Evolutionary conservation across 2,797 vertebrate species (phyloP).

Genomic region (Scarus forsteni): DNA sequence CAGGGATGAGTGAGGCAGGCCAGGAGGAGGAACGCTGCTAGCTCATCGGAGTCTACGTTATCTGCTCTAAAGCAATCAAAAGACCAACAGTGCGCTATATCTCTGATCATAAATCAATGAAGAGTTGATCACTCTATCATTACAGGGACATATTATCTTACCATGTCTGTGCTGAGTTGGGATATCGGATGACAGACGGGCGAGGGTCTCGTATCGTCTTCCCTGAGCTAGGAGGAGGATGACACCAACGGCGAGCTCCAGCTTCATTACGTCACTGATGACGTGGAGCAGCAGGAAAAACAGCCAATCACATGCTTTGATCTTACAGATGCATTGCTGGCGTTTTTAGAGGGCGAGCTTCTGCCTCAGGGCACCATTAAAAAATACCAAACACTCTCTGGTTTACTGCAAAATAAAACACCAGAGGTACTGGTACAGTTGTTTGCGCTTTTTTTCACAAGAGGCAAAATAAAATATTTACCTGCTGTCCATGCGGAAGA

Average conservation of each 20-base stretch:
- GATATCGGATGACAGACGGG: slow-evolving; percentile 3
- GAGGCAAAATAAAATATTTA: too few relatives aligned
- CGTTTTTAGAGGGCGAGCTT: background rate
- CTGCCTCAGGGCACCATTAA: background rate
- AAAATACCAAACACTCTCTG: background rate
- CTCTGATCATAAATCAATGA: too few relatives aligned
- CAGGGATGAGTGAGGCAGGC: slow-evolving; percentile 22
- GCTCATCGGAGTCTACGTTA: background rate
- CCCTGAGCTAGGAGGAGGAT: background rate
- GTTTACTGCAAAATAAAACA: too few relatives aligned
- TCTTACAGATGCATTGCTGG: background rate
- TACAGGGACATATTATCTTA: slow-evolving; percentile 9
- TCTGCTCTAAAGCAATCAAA: background rate
- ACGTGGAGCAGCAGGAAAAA: slow-evolving; percentile 21
- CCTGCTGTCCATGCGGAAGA: too few relatives aligned
- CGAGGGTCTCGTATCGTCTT: background rate
- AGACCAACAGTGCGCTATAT: fast-evolving
- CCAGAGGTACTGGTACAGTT: too few relatives aligned
- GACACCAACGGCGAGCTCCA: slow-evolving; percentile 6
- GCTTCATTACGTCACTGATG: slow-evolving; percentile 26
- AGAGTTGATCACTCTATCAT: too few relatives aligned
- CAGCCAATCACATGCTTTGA: slow-evolving; percentile 58
- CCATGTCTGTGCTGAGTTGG: slow-evolving; percentile 52
- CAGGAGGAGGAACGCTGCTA: slow-evolving; percentile 20
- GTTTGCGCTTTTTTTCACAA: too few relatives aligned